phyloP scores from a whole-genome alignment of 2,888 invertebrate genomes.

The Adelphocoris suturalis region DNA sequence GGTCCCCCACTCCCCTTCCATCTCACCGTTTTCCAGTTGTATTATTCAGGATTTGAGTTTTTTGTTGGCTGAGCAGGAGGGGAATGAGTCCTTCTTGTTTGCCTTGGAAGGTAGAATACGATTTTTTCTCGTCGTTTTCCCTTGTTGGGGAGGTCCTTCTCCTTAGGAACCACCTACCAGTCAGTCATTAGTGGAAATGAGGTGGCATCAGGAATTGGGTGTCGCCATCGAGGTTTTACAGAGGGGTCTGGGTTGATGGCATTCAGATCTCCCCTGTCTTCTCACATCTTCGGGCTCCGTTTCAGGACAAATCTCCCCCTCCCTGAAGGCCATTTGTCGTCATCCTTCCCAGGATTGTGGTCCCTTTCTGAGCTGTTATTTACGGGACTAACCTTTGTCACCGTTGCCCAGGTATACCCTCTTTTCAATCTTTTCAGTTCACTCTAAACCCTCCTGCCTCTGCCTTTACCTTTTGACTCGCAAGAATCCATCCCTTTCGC shows the following conservation, averaged over 20 bases:
- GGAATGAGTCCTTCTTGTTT: conserved; percentile 43
- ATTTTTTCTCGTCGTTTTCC: conserved; percentile 14
- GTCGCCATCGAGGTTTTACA: neutral
- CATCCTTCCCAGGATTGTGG: conserved; percentile 45
- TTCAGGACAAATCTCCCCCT: conserved; percentile 18
- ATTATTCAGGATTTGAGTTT: conserved; percentile 61
- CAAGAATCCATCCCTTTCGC: neutral
- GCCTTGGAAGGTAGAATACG: conserved; percentile 50
- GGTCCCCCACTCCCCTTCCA: conserved; percentile 12
- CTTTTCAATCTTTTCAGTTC: neutral
- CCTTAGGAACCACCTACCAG: conserved; percentile 33
- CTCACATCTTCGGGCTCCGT: neutral
- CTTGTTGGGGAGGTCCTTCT: neutral
- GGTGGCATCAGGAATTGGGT: conserved; percentile 67
- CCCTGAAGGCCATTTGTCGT: conserved; percentile 54
- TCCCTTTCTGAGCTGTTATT: conserved; percentile 56
- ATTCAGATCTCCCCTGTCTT: conserved; percentile 33
- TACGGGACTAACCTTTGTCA: conserved; percentile 68
- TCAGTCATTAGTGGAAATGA: conserved; percentile 70
- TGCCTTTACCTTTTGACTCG: neutral
- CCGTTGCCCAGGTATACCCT: conserved; percentile 49
- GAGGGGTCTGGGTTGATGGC: neutral
- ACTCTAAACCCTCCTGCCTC: neutral
- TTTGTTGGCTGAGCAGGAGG: neutral
- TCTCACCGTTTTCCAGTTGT: conserved; percentile 1